phyloP scores from a whole-genome alignment of 2,888 invertebrate species.

The Candidula unifasciata region DNA sequence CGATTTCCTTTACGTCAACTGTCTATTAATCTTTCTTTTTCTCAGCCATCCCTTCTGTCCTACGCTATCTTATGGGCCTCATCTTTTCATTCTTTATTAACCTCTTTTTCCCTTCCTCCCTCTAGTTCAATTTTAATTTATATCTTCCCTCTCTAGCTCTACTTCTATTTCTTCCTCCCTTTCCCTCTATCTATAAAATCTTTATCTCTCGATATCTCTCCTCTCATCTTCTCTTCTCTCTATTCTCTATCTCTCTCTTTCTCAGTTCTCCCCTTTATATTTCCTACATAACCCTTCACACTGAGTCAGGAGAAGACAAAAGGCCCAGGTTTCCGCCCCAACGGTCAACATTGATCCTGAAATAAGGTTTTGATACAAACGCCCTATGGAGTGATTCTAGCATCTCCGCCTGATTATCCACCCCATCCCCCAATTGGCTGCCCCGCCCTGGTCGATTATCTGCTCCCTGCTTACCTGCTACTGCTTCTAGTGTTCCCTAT shows the following conservation, averaged over 20 bases:
- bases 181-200: neutral
- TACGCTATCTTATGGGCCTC: too few relatives aligned
- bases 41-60: too few relatives aligned
- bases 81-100: too few relatives aligned
- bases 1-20: too few relatives aligned
- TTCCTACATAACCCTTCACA: neutral
- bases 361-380: constrained; percentile 3
- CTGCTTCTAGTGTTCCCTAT: neutral
- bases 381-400: neutral
- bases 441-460: too few relatives aligned
- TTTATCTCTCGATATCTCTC: neutral
- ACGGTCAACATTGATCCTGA: neutral
- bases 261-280: neutral
- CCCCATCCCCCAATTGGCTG: too few relatives aligned
- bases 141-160: too few relatives aligned
- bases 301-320: neutral
- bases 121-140: too few relatives aligned
- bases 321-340: neutral
- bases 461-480: too few relatives aligned
- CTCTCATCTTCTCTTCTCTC: neutral
- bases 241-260: neutral
- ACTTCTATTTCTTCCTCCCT: too few relatives aligned
- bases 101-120: too few relatives aligned
- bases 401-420: neutral
- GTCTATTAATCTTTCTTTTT: too few relatives aligned